These are phyloP conservation scores for Halocynthia roretzi DNA, from an alignment of 23 tunicate genomes.

Conservation along the genomic window DNA sequence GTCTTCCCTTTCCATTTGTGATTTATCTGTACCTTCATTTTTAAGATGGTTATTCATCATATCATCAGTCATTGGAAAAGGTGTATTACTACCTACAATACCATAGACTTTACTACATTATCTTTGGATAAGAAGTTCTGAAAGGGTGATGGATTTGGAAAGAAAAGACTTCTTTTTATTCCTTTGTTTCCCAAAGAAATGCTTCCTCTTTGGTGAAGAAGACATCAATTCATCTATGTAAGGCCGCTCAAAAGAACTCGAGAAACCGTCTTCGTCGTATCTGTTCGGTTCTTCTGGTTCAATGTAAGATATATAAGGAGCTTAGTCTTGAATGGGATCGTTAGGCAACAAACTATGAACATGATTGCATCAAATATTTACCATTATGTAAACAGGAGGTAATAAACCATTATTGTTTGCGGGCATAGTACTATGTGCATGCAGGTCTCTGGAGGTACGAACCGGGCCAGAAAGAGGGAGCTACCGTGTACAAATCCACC, in stretches of 20 bases:
- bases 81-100: not conserved
- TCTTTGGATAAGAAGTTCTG: not conserved
- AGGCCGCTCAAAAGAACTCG: not conserved
- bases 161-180: not conserved
- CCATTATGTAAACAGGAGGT: too few relatives aligned
- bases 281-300: conserved; percentile 19
- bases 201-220: conserved; percentile 11
- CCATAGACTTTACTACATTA: not conserved
- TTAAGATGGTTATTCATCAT: not conserved
- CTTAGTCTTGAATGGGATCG: not conserved
- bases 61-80: not conserved
- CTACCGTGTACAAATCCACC: conserved; percentile 66
- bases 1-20: not conserved
- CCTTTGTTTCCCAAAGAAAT: not conserved
- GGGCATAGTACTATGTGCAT: too few relatives aligned
- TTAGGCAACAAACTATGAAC: too few relatives aligned
- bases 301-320: conserved; percentile 17
- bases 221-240: not conserved
- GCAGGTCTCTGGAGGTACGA: conserved; percentile 79
- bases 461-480: conserved; percentile 36
- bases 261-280: not conserved
- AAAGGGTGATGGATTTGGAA: not conserved
- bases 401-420: too few relatives aligned
- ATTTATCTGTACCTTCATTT: conserved; percentile 1
- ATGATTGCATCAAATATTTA: too few relatives aligned